Evolutionary conservation across 2,113 vertebrate species (phyloP).

Genomic region (Sterrhoptilus dennistouni): DNA sequence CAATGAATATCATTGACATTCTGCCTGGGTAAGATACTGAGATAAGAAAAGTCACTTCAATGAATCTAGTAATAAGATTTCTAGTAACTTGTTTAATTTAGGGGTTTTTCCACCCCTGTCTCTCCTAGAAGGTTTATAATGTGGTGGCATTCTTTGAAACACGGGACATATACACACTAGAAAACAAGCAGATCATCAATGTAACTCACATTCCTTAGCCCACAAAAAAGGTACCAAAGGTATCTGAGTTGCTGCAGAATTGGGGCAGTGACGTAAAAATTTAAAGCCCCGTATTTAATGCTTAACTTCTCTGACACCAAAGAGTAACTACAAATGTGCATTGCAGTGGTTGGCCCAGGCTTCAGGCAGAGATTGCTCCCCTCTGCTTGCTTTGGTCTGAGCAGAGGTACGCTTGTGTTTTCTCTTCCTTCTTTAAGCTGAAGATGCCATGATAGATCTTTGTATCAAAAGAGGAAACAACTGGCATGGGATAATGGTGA

Average conservation of each 20-base stretch:
- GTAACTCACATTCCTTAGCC: neutral
- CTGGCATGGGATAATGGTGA: neutral
- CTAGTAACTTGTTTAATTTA: neutral
- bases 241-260: neutral
- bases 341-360: neutral
- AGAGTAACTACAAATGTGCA: neutral
- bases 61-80: neutral
- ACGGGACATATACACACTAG: neutral
- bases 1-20: no score
- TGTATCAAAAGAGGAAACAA: neutral
- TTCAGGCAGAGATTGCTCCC: neutral
- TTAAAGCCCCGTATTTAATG: neutral
- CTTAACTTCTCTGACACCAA: neutral
- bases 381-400: neutral
- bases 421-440: neutral
- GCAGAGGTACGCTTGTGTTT: neutral
- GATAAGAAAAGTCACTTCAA: neutral
- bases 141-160: neutral
- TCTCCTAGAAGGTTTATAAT: neutral
- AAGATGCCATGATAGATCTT: neutral
- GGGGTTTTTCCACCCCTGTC: rapidly evolving
- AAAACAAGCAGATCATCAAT: neutral
- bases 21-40: neutral
- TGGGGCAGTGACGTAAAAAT: neutral
- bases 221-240: neutral